These are phyloP conservation scores for Drosophila melanica DNA, from an alignment of 1,140 invertebrate species.

Conservation along the genomic window DNA sequence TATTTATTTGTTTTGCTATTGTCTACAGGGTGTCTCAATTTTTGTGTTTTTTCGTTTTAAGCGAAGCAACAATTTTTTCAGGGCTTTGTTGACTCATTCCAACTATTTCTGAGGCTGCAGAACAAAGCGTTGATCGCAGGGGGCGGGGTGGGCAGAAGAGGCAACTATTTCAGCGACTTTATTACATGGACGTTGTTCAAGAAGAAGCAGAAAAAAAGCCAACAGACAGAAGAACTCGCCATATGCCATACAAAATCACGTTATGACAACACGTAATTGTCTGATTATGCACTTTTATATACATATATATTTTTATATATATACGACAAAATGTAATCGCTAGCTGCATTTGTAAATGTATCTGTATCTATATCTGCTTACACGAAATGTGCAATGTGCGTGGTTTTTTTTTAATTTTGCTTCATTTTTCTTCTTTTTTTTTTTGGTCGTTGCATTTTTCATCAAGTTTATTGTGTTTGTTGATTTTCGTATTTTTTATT, in stretches of 20 bases:
- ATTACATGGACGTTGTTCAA: slow-evolving; percentile 19
- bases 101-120: slow-evolving; percentile 10
- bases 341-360: background rate
- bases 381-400: slow-evolving; percentile 49
- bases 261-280: slow-evolving; percentile 37
- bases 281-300: slow-evolving; percentile 57
- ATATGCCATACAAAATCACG: slow-evolving; percentile 24
- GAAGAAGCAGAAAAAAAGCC: slow-evolving; percentile 2
- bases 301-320: background rate
- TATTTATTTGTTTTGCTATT: background rate
- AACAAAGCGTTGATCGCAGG: background rate
- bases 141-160: background rate
- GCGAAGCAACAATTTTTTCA: slow-evolving; percentile 16
- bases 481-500: slow-evolving; percentile 42
- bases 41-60: background rate
- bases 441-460: slow-evolving; percentile 47
- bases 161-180: slow-evolving; percentile 9
- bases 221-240: background rate
- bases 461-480: slow-evolving; percentile 58
- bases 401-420: slow-evolving; percentile 42
- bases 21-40: background rate
- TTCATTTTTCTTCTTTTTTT: slow-evolving; percentile 23
- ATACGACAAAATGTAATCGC: background rate
- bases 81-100: slow-evolving; percentile 21
- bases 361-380: slow-evolving; percentile 40